Base-by-base conservation (phyloP, 1,140 invertebrate genomes). In the Probaryconus sp. region DNA sequence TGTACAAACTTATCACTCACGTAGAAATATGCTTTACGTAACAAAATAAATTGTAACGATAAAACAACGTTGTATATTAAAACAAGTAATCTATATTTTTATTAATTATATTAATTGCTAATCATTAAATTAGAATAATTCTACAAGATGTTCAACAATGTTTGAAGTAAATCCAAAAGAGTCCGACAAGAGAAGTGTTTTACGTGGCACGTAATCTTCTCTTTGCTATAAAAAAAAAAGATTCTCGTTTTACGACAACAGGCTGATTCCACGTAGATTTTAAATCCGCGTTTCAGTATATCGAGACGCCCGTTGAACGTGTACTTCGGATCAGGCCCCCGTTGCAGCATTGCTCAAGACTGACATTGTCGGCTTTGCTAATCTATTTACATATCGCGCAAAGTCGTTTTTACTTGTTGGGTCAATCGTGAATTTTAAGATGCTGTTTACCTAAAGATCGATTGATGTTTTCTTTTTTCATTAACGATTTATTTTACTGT, bases 401-500 rank as follows among this genome's bases (percentile, higher is more conserved):
- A 56, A 63, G 18, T 72, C 20, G n/a, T 14, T 43, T n/a, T 48
- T 43, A 31, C 55, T 61, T 31, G 14, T 11, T 47, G 11, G 42
- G 18, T 30, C 14, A 50, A 37, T 51, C 35, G 37, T 30, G 30
- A 71, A 21, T 53, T 48, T 31, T 42, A 17, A 42, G 7, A 50
- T 47, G n/a, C 40, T 65, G 51, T 6, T 67, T 51, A 56, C n/a
- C 17, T 21, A 58, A 55, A 4, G 14, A 17, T 40, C n/a, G 18
- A 28, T 26, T 17, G 33, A 1, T 63, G 11, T 16, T 10, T 20
- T 56, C 11, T 21, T 53, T 40, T 5, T 37, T 40, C 10, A 28
- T 45, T 38, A 7, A 3, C 30, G 10, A n/a, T 26, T 70, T 70
- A 91, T 86, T 90, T 91, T 58, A 91, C 90, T 40, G 90, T 90